Base-by-base conservation (phyloP, 1,140 invertebrate genomes). In the Drosophila sulfurigaster region DNA sequence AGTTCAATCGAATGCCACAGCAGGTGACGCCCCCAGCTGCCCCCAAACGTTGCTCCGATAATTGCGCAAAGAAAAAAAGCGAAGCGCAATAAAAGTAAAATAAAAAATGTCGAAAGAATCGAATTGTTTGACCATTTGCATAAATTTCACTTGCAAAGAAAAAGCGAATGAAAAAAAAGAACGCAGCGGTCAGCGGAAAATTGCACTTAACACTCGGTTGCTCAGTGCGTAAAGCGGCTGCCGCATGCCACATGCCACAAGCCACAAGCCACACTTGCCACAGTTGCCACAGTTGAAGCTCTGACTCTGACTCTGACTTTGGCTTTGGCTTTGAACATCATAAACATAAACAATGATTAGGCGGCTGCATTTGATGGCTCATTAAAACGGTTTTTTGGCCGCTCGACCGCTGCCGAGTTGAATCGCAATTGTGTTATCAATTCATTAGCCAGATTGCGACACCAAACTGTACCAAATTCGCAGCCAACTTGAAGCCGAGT, bases 1-100 rank as follows among this genome's bases (percentile, higher is more conserved):
- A 88, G 83, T 87, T 87, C 83, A 87, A 87, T 88, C 74, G 82
- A 82, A 88, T 87, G 63, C 83, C 69, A 56, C 81, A 87, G 83
- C 83, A 87, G 83, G 83, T 87, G 83, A 75, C 69, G 83, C 79
- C 74, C 74, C 64, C 49, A 25, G n/a, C 52, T 35, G 28, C 45
- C 48, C 25, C 35, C 35, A 10, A 10, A 10, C 15, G 28, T 43
- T 57, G 52, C 28, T 56, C 48, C 46, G 46, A 72, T 81, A 86
- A 85, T 85, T 85, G 82, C 82, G 79, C 79, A 87, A 87, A 79
- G 35, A 65, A 58, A 38, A 51, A 35, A 60, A 57, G 49, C 49
- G 8, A 38, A 10, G 8, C 35, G 30, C 10, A 38, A 38, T 8
- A 10, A 85, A 78, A 74, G 25, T 58, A 62, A 49, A 60, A 67